These are phyloP conservation scores for Caenorhabditis inopinata DNA, from an alignment of 1,140 invertebrate genomes.

Conservation along the genomic window DNA sequence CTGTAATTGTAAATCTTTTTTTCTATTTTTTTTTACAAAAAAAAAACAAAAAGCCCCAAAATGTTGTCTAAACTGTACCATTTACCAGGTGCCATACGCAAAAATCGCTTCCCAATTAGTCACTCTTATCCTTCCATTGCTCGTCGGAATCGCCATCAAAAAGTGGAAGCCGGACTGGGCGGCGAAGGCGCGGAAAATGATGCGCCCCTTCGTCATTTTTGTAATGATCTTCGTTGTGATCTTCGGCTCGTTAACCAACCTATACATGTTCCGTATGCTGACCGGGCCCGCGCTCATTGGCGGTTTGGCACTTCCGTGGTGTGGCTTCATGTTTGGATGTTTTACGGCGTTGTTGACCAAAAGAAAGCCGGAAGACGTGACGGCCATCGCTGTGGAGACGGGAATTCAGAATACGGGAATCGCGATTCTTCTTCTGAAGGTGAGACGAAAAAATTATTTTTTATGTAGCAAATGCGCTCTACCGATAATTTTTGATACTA, in stretches of 20 bases:
- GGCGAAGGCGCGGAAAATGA: slow-evolving; percentile 74
- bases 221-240: slow-evolving; percentile 82
- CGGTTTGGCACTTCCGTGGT: slow-evolving; percentile 78
- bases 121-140: slow-evolving; percentile 79
- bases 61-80: neutral
- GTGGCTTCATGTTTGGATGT: slow-evolving; percentile 80
- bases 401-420: slow-evolving; percentile 93
- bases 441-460: no score
- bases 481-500: no score
- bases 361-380: slow-evolving; percentile 69
- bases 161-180: slow-evolving; percentile 68
- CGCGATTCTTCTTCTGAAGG: slow-evolving; percentile 82
- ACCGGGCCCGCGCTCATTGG: slow-evolving; percentile 72
- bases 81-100: slow-evolving; percentile 77
- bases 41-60: neutral
- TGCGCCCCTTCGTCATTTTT: slow-evolving; percentile 81
- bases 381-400: slow-evolving; percentile 87
- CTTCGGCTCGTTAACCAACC: slow-evolving; percentile 87
- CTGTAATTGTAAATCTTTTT: no score
- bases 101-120: slow-evolving; percentile 78
- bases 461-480: no score
- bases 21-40: neutral
- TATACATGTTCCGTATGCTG: slow-evolving; percentile 85
- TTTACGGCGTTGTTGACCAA: slow-evolving; percentile 58
- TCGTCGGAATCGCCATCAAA: slow-evolving; percentile 74